Conservation (phyloP, 1,140 invertebrate genomes). For the Chionoecetes opilio region DNA sequence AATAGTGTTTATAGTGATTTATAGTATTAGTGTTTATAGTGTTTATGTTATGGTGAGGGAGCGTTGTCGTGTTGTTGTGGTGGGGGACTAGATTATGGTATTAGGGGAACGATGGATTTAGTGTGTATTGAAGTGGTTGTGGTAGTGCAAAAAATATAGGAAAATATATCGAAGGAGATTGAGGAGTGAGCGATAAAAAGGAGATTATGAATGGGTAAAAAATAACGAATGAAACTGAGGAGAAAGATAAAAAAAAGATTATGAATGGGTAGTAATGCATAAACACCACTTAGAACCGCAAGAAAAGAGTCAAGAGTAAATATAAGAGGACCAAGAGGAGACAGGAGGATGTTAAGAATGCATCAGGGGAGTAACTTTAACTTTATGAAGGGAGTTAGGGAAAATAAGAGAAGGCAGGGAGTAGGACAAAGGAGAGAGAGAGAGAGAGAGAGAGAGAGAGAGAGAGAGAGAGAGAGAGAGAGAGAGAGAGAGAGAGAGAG, state of each 20-base stretch:
- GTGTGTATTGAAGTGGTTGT: background rate
- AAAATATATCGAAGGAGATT: no score
- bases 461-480: background rate
- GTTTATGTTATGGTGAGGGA: constrained; percentile 24
- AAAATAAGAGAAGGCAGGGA: background rate
- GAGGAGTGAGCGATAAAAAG: background rate
- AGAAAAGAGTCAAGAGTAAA: no score
- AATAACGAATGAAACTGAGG: background rate
- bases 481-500: background rate
- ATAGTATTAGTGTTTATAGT: background rate
- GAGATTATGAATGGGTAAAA: background rate
- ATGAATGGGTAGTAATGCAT: no score
- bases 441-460: no score
- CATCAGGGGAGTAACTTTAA: no score
- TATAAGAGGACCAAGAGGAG: background rate
- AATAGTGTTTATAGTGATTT: background rate
- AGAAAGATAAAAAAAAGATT: background rate
- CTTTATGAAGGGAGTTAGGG: no score
- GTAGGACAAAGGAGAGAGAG: no score
- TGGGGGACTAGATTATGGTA: background rate
- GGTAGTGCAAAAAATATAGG: background rate
- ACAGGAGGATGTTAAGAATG: no score
- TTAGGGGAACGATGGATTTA: background rate
- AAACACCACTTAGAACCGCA: no score
- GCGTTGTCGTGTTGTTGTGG: no score